A percentile compares a stretch with the other conserved stretches of the same genome.
These are phyloP conservation scores for Trachops cirrhosus DNA, from an alignment of 2,797 vertebrate genomes.

Conservation along the genomic window DNA sequence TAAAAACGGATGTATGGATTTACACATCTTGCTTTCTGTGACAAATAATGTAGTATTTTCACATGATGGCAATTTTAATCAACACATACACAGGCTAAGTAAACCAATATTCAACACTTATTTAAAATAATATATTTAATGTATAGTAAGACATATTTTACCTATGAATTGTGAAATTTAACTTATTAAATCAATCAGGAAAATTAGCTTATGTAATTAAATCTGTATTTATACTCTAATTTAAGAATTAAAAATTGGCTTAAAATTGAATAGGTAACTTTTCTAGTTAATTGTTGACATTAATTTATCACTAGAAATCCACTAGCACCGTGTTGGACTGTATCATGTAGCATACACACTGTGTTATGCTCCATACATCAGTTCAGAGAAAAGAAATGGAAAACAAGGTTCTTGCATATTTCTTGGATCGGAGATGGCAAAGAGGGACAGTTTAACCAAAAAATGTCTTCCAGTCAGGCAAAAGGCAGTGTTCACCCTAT, in stretches of 20 bases:
- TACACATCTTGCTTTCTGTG: not conserved
- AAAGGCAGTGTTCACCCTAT: not conserved
- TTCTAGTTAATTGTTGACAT: not conserved
- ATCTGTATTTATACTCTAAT: not conserved
- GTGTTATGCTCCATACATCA: not conserved
- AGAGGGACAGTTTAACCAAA: not conserved
- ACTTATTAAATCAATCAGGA: not conserved
- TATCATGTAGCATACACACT: not conserved
- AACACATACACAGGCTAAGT: not conserved
- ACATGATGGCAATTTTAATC: not conserved
- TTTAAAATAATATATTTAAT: conserved; percentile 5
- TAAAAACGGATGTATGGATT: not conserved
- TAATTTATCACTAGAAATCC: not conserved
- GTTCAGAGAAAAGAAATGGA: not conserved
- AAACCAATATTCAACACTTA: not conserved
- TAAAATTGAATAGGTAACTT: not conserved
- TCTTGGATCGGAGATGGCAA: not conserved
- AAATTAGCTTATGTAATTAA: conserved; percentile 22
- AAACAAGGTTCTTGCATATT: not conserved
- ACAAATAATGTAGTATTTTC: conserved; percentile 1
- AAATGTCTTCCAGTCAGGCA: not conserved
- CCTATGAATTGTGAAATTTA: not conserved
- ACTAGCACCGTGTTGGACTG: not conserved
- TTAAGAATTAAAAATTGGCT: not conserved
- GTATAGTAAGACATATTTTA: not conserved